phyloP scores from a whole-genome alignment of 2,797 vertebrate species.

The Lithobates sylvaticus region DNA sequence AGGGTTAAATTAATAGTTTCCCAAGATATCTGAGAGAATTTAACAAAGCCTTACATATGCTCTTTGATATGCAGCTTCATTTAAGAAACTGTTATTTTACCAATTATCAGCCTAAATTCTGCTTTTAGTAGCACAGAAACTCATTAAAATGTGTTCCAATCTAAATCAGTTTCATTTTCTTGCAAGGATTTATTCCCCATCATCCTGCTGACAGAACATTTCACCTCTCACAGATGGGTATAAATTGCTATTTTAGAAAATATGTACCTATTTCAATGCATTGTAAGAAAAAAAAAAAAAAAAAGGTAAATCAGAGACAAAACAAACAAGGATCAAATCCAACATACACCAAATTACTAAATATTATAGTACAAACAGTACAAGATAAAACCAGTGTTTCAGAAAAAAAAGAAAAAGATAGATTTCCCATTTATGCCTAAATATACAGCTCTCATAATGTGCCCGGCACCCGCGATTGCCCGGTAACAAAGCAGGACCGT shows the following conservation, averaged over 20 bases:
- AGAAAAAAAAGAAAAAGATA: too few relatives aligned
- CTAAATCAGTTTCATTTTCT: slow-evolving; percentile 8
- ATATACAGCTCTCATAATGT: too few relatives aligned
- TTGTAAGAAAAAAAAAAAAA: background rate
- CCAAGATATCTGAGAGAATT: slow-evolving; percentile 67
- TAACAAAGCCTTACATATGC: slow-evolving; percentile 58
- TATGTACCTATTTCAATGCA: background rate
- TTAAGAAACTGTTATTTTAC: slow-evolving; percentile 39
- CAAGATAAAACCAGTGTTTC: too few relatives aligned
- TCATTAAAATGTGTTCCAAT: slow-evolving; percentile 27
- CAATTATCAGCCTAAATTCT: slow-evolving; percentile 43
- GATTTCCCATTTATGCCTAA: too few relatives aligned
- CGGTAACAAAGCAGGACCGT: too few relatives aligned
- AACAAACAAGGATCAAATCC: background rate
- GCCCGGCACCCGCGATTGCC: too few relatives aligned
- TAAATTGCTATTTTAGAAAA: background rate
- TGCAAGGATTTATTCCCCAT: slow-evolving; percentile 18
- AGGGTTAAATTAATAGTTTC: slow-evolving; percentile 66
- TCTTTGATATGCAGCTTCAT: slow-evolving; percentile 54
- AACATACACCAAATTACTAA: background rate
- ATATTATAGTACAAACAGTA: background rate
- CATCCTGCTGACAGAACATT: background rate
- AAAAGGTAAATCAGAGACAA: background rate
- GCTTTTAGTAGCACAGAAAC: slow-evolving; percentile 25
- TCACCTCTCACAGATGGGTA: background rate